Conservation (phyloP, 2,113 vertebrate genomes). For the Laterallus jamaicensis region DNA sequence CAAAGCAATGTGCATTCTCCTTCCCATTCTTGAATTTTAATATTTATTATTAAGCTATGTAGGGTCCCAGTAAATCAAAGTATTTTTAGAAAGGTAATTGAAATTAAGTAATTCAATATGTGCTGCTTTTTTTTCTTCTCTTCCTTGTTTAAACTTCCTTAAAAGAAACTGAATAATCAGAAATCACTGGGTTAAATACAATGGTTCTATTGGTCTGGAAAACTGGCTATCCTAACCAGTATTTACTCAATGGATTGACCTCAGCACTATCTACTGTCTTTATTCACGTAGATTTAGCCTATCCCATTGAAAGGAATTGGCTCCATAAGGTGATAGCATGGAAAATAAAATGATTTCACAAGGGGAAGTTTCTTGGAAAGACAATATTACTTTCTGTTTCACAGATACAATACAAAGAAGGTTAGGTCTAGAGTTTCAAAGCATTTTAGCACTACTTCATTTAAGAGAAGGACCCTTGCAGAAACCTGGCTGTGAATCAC, state of each 20-base stretch:
- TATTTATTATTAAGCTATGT: background rate
- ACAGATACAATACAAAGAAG: background rate
- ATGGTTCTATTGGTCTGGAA: background rate
- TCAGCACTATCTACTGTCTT: background rate
- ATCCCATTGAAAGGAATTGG: background rate
- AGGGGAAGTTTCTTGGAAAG: background rate
- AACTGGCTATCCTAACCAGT: background rate
- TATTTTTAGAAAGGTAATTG: background rate
- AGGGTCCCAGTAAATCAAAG: background rate
- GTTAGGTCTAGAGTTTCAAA: background rate
- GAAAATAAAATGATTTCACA: background rate
- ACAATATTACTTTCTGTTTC: background rate
- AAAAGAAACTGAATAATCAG: background rate
- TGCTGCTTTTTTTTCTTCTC: background rate
- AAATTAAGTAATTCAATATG: background rate
- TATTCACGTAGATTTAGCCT: background rate
- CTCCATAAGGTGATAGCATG: background rate
- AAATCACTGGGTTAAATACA: background rate
- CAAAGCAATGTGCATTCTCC: background rate
- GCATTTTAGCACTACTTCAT: background rate
- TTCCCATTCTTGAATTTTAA: background rate
- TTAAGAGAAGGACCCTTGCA: background rate
- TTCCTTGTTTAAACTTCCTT: background rate
- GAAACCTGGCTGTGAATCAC: background rate
- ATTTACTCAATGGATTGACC: background rate